Evolutionary conservation across 2,797 vertebrate species (phyloP), one percentile per base, ranked within the genome.

Genomic region (Coluber constrictor): DNA sequence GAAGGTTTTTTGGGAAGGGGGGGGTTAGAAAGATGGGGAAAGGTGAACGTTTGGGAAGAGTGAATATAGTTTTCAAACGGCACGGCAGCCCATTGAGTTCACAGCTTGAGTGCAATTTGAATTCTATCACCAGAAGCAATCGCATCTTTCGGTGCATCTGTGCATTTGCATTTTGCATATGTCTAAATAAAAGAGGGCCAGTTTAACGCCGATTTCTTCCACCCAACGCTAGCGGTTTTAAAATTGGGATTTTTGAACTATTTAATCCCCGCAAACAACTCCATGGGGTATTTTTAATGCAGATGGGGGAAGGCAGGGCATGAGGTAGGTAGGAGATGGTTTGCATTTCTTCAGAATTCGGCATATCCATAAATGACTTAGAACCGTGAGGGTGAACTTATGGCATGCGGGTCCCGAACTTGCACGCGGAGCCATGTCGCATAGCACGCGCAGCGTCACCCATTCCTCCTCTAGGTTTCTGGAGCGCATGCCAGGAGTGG

Each of bases 111-210:
- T 89, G 90, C 61, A 93, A 91, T 61, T 92, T 92, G 90, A 51
- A 94, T 93, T 92, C 1, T 29, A 66, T 13, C 29, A 61, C 0
- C 63, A 47, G 92, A 94, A 89, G 79, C 93, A 95, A 94, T 79
- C 11, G 43, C 32, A 25, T 0, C 10, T 74, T 94, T 32, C 37
- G 60, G 37, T 23, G 23, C 15, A 90, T 66, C 59, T 32, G 43
- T 12, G 61, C 27, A 7, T 54, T 47, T 51, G 12, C 37, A 92
- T 23, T 51, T 87, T 27, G n/a, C 32, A 61, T 59, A n/a, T 32
- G 89, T 60, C 29, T 59, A 88, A 51, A 15, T 51, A 59, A 87
- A 29, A 3, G 55, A 90, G 54, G 29, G 16, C 54, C 88, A 29
- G 55, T 90, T 70, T 90, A 29, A 12, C 1, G 4, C 27, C 55